phyloP scores from a whole-genome alignment of 2,888 invertebrate species.

The Gortyna flavago region DNA sequence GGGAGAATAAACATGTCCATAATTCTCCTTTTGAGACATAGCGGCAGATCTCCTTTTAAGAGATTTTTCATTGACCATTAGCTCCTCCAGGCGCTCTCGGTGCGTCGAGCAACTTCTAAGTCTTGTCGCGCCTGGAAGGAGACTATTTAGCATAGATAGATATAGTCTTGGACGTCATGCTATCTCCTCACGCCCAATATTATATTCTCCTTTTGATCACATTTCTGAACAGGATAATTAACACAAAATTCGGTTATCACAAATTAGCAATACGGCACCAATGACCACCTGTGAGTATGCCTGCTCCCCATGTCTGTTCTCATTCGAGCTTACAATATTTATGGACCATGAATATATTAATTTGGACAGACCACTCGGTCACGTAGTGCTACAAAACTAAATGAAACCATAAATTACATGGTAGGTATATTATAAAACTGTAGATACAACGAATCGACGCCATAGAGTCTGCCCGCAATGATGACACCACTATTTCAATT shows the following conservation, averaged over 20 bases:
- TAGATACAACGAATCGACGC: constrained; percentile 72
- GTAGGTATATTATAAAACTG: constrained; percentile 64
- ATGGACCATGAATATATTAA: constrained; percentile 71
- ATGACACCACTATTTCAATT: constrained; percentile 76
- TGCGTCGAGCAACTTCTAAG: too few relatives aligned
- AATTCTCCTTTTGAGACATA: too few relatives aligned
- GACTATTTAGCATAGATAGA: too few relatives aligned
- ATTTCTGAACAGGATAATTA: constrained; percentile 21
- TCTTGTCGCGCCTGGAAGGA: too few relatives aligned
- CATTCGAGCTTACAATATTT: constrained; percentile 63
- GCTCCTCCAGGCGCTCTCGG: too few relatives aligned
- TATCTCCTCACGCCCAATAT: too few relatives aligned
- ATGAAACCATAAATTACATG: constrained; percentile 73
- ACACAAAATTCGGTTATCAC: constrained; percentile 24
- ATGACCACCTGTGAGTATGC: constrained; percentile 42
- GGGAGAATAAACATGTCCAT: too few relatives aligned
- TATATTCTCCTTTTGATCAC: too few relatives aligned
- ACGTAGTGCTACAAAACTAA: constrained; percentile 65
- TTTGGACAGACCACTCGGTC: constrained; percentile 64
- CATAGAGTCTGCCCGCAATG: constrained; percentile 76
- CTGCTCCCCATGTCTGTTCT: constrained; percentile 52
- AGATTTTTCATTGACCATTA: too few relatives aligned
- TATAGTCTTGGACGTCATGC: too few relatives aligned
- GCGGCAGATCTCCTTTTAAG: too few relatives aligned
- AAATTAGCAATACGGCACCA: constrained; percentile 27